A percentile compares a stretch with the other conserved stretches of the same genome.
These are phyloP conservation scores for Melospiza georgiana DNA, from an alignment of 2,113 vertebrate species.

Conservation along the genomic window DNA sequence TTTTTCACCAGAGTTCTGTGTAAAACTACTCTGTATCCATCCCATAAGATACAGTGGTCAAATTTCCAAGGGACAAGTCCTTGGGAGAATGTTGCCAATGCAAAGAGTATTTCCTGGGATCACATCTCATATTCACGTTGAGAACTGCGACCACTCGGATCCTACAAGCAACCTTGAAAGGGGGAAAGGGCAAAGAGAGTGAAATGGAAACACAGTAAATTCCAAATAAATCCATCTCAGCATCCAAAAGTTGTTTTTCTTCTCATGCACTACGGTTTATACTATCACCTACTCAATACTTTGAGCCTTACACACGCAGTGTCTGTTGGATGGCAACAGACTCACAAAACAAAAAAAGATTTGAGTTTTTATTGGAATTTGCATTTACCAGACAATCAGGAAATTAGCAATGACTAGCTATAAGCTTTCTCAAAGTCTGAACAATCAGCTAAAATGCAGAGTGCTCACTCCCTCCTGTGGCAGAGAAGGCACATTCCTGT, in stretches of 20 bases:
- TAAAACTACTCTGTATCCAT: conserved; percentile 79
- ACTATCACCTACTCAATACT: too few species aligned
- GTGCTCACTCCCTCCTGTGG: not conserved
- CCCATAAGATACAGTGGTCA: conserved; percentile 69
- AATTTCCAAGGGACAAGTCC: conserved; percentile 74
- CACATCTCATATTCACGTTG: conserved; percentile 77
- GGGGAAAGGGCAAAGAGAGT: not conserved
- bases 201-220: not conserved
- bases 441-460: not conserved
- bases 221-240: conserved; percentile 57
- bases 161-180: conserved; percentile 71
- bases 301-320: not conserved
- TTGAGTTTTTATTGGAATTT: not conserved
- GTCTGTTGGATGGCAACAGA: not conserved
- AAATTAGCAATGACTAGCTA: not conserved
- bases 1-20: conserved; percentile 73
- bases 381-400: not conserved
- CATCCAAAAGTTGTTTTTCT: conserved; percentile 1
- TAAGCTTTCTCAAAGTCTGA: not conserved
- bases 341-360: fast-evolving
- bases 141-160: conserved; percentile 78
- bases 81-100: conserved; percentile 78
- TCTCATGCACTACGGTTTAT: not conserved
- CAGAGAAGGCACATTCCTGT: not conserved
- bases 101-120: conserved; percentile 80